Evolutionary conservation across 2,113 vertebrate species (phyloP).

Genomic region (Pachycephala philippinensis): DNA sequence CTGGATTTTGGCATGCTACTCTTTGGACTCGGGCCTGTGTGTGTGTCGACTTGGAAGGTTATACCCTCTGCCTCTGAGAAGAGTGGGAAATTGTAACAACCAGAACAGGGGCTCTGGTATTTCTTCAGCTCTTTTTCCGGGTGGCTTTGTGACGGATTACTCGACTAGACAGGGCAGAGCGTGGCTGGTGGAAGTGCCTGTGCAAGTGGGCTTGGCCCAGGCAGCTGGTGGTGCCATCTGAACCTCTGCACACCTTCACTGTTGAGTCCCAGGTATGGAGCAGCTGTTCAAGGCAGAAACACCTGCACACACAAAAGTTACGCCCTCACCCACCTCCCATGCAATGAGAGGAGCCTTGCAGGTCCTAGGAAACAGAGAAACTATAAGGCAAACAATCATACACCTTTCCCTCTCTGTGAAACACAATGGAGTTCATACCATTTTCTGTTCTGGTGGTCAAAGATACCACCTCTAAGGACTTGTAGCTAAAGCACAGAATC

Average conservation of each 20-base stretch:
- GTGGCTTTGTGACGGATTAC: background rate
- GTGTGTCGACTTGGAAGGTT: background rate
- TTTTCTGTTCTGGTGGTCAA: background rate
- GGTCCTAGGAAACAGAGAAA: background rate
- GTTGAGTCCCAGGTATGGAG: accelerated
- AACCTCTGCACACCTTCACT: background rate
- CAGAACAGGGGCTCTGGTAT: background rate
- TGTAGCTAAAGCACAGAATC: background rate
- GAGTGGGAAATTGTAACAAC: background rate
- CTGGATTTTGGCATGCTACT: background rate
- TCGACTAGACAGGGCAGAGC: accelerated
- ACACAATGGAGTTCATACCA: background rate
- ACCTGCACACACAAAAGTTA: accelerated
- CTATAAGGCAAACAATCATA: background rate
- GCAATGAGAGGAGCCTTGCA: background rate
- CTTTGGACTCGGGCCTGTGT: background rate
- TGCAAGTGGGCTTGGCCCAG: background rate
- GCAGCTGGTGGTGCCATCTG: background rate
- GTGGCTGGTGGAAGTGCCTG: background rate
- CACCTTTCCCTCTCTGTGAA: background rate
- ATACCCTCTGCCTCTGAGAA: background rate
- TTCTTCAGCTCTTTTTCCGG: background rate
- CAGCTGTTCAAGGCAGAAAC: background rate
- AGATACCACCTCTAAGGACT: background rate
- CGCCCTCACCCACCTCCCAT: background rate